phyloP scores from a whole-genome alignment of 1,140 invertebrate genomes.

The Cheumatopsyche charites region DNA sequence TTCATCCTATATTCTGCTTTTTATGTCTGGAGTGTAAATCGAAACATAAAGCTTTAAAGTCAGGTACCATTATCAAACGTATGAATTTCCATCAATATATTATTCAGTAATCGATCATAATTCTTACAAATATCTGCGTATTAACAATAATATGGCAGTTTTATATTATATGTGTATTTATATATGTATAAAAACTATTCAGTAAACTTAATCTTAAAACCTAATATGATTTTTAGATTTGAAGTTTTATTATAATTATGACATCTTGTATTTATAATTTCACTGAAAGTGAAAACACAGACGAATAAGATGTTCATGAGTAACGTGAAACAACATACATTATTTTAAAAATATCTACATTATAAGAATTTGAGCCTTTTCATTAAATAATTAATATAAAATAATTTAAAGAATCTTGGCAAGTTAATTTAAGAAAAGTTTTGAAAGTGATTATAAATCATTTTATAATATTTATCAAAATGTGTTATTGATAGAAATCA shows the following conservation, averaged over 20 bases:
- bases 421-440: conserved; percentile 23
- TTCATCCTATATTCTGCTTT: conserved; percentile 28
- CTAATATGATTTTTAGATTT: neutral
- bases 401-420: neutral
- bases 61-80: conserved; percentile 49
- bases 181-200: conserved; percentile 8
- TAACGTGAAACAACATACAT: too few relatives aligned
- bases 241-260: too few relatives aligned
- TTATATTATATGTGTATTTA: conserved; percentile 21
- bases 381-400: conserved; percentile 7
- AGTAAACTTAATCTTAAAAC: too few relatives aligned
- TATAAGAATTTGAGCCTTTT: conserved; percentile 47
- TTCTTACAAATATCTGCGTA: conserved; percentile 44
- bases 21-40: conserved; percentile 33
- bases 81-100: conserved; percentile 42
- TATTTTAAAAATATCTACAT: conserved; percentile 18
- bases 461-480: too few relatives aligned
- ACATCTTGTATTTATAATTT: too few relatives aligned
- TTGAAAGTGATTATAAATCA: neutral
- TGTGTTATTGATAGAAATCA: too few relatives aligned
- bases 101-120: conserved; percentile 41
- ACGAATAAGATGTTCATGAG: too few relatives aligned
- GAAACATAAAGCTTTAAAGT: conserved; percentile 45
- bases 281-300: too few relatives aligned
- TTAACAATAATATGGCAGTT: conserved; percentile 50